Evolutionary conservation across 2,888 invertebrate genomes (phyloP), one percentile per base, ranked within the genome.

Genomic region (Drosophila suboccidentalis): DNA sequence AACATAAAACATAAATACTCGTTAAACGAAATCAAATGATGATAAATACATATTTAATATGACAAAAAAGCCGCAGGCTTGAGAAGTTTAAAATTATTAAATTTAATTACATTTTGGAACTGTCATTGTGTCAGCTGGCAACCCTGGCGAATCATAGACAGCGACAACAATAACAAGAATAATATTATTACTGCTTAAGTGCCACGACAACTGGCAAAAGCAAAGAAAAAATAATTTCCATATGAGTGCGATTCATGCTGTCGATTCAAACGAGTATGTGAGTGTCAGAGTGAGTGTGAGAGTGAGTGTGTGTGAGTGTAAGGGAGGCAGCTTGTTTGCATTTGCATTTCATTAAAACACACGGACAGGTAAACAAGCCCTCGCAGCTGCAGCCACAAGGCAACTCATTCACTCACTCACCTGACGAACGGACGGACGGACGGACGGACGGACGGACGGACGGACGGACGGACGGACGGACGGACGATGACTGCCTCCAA

Each of bases 331-430:
- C 68, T 65, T 70, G 75, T 86, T 78, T 78, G 83, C 90, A 86
- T 86, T 86, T 86, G 83, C 80, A 89, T 89, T 89, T 88, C 86
- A 89, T 86, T 89, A 89, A 83, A 80, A 88, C 53, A 68, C 61
- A 68, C 54, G 73, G 69, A 70, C 65, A 72, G 82, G 86, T 77
- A 79, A 78, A 82, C 82, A 85, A 80, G 73, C 41, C 61, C 53
- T 58, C 38, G 41, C 17, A 34, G 49, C 11, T 55, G 55, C 55
- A 55, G 43, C 44, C 55, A n/a, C 44, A 46, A 57, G 55, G 55
- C 34, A 55, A 55, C 43, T 43, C 41, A 19, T 68, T 57, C 69
- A 59, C 71, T 71, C 65, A 57, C 29, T 55, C 54, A 50, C 53
- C 68, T 57, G 59, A 26, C 78, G 78, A 5, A 26, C 26, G 5